phyloP scores from a whole-genome alignment of 1,140 invertebrate species.

The Sitodiplosis mosellana region DNA sequence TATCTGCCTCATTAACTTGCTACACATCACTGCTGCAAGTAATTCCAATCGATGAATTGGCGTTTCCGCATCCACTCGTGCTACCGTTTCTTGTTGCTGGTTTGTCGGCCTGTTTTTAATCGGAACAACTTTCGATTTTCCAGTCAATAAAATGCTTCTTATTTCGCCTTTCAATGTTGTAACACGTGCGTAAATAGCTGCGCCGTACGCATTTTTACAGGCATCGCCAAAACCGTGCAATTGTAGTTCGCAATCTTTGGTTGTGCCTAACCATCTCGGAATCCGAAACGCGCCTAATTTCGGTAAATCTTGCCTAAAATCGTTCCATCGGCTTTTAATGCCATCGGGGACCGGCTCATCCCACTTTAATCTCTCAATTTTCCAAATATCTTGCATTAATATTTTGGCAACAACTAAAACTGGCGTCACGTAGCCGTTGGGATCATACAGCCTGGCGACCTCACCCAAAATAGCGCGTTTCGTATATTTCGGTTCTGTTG shows the following conservation, averaged over 20 bases:
- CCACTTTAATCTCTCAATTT: conserved; percentile 11
- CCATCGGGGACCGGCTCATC: conserved; percentile 12
- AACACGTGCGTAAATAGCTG: conserved; percentile 16
- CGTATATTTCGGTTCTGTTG: conserved; percentile 9
- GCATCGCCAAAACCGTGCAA: conserved; percentile 23
- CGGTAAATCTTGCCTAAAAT: conserved; percentile 7
- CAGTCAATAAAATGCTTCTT: conserved; percentile 7
- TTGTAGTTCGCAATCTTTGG: conserved; percentile 2
- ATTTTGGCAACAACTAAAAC: conserved; percentile 21
- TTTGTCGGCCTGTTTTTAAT: conserved; percentile 12
- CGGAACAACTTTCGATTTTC: conserved; percentile 15
- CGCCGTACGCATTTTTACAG: conserved; percentile 17
- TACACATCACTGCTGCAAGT: conserved; percentile 9
- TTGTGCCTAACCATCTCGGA: conserved; percentile 4
- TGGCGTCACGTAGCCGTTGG: conserved; percentile 20
- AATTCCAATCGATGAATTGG: conserved; percentile 16
- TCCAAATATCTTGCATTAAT: conserved; percentile 24
- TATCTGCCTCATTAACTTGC: conserved; percentile 4
- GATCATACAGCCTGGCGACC: conserved; percentile 17
- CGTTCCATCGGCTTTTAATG: conserved; percentile 7
- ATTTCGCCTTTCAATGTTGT: background rate
- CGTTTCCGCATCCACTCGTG: too few species aligned
- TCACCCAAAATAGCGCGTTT: conserved; percentile 5
- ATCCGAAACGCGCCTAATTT: conserved; percentile 7
- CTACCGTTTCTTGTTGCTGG: too few species aligned